These are phyloP conservation scores for Ferdinandea cuprea DNA, from an alignment of 2,888 invertebrate genomes.

Conservation along the genomic window DNA sequence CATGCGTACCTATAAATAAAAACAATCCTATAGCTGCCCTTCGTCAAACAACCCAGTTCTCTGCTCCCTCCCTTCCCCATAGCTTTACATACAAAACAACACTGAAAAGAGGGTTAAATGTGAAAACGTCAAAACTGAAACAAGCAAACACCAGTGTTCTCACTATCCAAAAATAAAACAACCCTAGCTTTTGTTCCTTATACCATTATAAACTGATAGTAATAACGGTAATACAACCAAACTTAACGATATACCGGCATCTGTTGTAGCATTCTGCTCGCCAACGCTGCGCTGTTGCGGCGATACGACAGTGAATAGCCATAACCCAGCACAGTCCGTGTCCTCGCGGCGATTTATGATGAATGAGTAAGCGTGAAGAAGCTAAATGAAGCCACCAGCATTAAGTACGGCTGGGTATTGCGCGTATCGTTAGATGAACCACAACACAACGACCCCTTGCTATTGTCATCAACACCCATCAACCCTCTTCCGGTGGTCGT, in stretches of 20 bases:
- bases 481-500: conserved; percentile 69
- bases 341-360: conserved; percentile 38
- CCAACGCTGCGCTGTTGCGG: conserved; percentile 25
- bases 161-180: conserved; percentile 36
- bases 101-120: conserved; percentile 59
- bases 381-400: conserved; percentile 47
- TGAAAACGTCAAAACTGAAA: conserved; percentile 68
- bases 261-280: conserved; percentile 26
- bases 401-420: neutral
- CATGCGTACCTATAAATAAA: conserved; percentile 21
- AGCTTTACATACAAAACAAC: conserved; percentile 52
- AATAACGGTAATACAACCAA: conserved; percentile 72
- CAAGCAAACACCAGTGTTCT: conserved; percentile 31
- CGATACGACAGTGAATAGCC: conserved; percentile 30
- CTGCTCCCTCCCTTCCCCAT: too few relatives aligned
- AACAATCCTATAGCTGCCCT: conserved; percentile 5
- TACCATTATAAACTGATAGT: conserved; percentile 69
- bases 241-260: conserved; percentile 39
- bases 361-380: conserved; percentile 70
- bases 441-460: conserved; percentile 52
- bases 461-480: conserved; percentile 71
- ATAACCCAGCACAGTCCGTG: conserved; percentile 46
- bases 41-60: neutral
- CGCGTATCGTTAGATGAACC: neutral
- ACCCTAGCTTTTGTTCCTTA: conserved; percentile 20